Conservation (phyloP, 2,797 vertebrate genomes). For the Lindbergichthys nudifrons region DNA sequence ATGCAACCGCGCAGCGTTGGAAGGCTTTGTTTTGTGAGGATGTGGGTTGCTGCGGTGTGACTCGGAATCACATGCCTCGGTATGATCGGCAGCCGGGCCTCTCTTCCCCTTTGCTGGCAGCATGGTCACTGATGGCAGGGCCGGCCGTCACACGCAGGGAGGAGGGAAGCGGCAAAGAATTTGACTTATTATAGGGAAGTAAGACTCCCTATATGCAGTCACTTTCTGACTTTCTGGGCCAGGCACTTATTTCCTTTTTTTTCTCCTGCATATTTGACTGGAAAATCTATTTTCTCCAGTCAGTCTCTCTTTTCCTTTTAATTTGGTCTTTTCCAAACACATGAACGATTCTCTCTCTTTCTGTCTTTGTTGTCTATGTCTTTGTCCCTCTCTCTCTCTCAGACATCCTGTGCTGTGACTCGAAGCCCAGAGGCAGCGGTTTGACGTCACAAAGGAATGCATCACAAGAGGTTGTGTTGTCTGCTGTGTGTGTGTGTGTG, state of each 20-base stretch:
- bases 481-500: slow-evolving; percentile 33
- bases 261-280: neutral
- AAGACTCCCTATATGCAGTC: slow-evolving; percentile 67
- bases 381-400: slow-evolving; percentile 47
- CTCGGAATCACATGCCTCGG: slow-evolving; percentile 67
- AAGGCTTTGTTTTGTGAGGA: slow-evolving; percentile 50
- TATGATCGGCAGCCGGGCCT: slow-evolving; percentile 45
- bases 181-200: slow-evolving; percentile 74
- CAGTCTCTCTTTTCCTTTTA: slow-evolving; percentile 15
- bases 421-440: slow-evolving; percentile 68
- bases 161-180: slow-evolving; percentile 59
- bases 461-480: slow-evolving; percentile 80
- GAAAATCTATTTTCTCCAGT: slow-evolving; percentile 22
- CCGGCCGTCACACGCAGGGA: slow-evolving; percentile 60
- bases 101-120: slow-evolving; percentile 62
- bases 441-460: slow-evolving; percentile 81
- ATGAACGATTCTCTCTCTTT: slow-evolving; percentile 5
- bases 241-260: slow-evolving; percentile 4
- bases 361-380: slow-evolving; percentile 36
- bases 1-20: slow-evolving; percentile 7
- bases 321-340: slow-evolving; percentile 23
- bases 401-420: slow-evolving; percentile 75
- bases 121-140: slow-evolving; percentile 49
- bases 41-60: slow-evolving; percentile 52
- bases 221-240: slow-evolving; percentile 68